Percentiles rank a stretch among this genome's conserved stretches.
Conservation (phyloP, 2,113 vertebrate species). For the Vanacampus margaritifer region DNA sequence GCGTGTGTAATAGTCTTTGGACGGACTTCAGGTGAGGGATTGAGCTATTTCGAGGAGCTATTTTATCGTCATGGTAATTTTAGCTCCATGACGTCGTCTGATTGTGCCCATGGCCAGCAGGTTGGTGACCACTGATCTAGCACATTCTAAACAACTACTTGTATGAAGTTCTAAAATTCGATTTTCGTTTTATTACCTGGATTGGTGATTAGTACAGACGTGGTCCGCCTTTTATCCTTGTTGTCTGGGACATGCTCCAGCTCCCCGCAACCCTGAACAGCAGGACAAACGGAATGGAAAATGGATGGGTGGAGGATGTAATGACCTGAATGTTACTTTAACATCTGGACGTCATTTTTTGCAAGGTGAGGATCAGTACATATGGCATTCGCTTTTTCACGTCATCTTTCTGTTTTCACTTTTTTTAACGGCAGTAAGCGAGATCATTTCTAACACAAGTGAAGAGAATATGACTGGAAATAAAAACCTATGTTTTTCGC, state of each 20-base stretch:
- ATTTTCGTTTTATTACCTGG: too few relatives aligned
- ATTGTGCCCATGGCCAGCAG: background rate
- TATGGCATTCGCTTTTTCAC: background rate
- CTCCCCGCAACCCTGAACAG: background rate
- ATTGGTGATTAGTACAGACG: background rate
- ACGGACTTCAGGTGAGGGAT: background rate
- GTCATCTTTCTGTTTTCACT: background rate
- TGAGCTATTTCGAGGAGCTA: background rate
- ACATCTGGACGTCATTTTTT: background rate
- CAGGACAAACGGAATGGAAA: background rate
- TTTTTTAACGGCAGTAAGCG: background rate
- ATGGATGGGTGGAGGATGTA: background rate
- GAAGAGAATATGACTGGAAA: background rate
- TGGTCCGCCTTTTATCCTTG: background rate
- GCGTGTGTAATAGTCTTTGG: background rate
- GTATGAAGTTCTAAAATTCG: too few relatives aligned
- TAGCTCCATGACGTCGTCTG: background rate
- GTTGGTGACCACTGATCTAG: too few relatives aligned
- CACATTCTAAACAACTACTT: too few relatives aligned
- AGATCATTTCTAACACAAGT: background rate
- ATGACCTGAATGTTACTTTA: background rate
- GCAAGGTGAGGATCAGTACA: background rate
- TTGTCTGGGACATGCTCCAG: background rate
- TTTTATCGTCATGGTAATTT: background rate
- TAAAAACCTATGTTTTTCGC: background rate